Evolutionary conservation across 2,113 vertebrate species (phyloP).

Genomic region (Pseudopipra pipra): DNA sequence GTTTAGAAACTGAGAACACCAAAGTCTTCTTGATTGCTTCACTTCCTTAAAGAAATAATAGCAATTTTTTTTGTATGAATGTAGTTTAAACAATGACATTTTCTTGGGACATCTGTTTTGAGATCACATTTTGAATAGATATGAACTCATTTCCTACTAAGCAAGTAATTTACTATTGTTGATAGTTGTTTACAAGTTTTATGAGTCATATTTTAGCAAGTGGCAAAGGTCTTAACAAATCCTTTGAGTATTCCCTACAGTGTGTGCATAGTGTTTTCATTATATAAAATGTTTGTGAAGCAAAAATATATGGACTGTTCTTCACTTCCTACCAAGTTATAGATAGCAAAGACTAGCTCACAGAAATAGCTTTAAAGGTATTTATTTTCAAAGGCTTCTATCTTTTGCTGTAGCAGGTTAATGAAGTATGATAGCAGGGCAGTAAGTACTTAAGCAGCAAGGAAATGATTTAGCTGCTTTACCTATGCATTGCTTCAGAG

Average conservation of each 20-base stretch:
- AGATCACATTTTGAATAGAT: slow-evolving; percentile 84
- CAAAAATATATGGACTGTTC: slow-evolving; percentile 56
- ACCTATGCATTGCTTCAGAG: slow-evolving; percentile 37
- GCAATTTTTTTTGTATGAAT: slow-evolving; percentile 61
- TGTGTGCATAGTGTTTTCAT: slow-evolving; percentile 65
- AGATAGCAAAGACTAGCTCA: slow-evolving; percentile 27
- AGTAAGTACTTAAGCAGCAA: slow-evolving; percentile 57
- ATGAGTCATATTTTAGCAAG: slow-evolving; percentile 78
- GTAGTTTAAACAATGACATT: slow-evolving; percentile 83
- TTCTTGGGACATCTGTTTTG: slow-evolving; percentile 88
- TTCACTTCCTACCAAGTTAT: slow-evolving; percentile 59
- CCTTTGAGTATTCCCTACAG: slow-evolving; percentile 74
- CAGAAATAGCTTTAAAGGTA: slow-evolving; percentile 57
- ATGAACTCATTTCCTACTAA: slow-evolving; percentile 88
- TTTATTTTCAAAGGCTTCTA: slow-evolving; percentile 59
- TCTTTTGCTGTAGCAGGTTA: slow-evolving; percentile 51
- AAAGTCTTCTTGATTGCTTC: slow-evolving; percentile 75
- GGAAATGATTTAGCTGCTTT: slow-evolving; percentile 54
- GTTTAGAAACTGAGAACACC: slow-evolving; percentile 70
- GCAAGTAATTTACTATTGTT: slow-evolving; percentile 82
- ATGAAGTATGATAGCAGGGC: slow-evolving; percentile 45
- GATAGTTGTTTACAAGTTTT: slow-evolving; percentile 84
- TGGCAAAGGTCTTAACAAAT: slow-evolving; percentile 79
- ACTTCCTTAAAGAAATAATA: slow-evolving; percentile 83
- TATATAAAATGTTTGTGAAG: slow-evolving; percentile 69